These are phyloP conservation scores for Sebastes hubbsi DNA, from an alignment of 2,797 vertebrate species.

Conservation along the genomic window DNA sequence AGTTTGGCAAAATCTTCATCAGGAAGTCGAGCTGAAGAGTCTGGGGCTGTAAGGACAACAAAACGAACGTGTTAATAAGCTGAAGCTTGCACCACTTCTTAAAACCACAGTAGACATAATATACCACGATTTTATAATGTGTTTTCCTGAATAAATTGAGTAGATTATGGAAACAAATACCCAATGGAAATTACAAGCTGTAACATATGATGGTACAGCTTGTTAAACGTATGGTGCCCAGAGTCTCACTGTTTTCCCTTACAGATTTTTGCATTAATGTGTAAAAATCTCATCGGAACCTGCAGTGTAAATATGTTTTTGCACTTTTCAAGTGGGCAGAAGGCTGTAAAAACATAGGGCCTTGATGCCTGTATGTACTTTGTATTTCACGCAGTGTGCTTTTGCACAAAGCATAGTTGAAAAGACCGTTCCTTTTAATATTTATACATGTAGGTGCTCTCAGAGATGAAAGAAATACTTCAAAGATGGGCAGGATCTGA, in stretches of 20 bases:
- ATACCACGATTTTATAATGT: not conserved
- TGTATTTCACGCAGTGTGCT: not conserved
- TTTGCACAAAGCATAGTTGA: not conserved
- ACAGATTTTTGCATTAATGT: not conserved
- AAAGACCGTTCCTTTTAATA: not conserved
- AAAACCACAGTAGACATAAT: not conserved
- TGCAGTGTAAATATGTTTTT: not conserved
- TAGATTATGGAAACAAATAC: not conserved
- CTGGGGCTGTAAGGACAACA: conserved; percentile 86
- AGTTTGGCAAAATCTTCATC: conserved; percentile 99
- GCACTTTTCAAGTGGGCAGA: not conserved
- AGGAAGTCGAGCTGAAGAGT: conserved; percentile 97
- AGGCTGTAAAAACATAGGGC: not conserved
- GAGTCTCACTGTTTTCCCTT: not conserved
- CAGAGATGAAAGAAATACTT: not conserved
- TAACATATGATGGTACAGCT: not conserved
- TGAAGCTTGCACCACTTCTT: not conserved
- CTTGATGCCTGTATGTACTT: not conserved
- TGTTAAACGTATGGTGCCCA: not conserved
- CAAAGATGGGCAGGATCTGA: not conserved
- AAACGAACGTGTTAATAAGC: not conserved
- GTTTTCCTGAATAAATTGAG: not conserved
- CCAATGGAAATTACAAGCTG: not conserved
- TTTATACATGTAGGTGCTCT: not conserved
- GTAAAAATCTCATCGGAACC: not conserved